A percentile compares a stretch with the other conserved stretches of the same genome.
Evolutionary conservation across 2,113 vertebrate genomes (phyloP).

Genomic region (Monopterus albus): DNA sequence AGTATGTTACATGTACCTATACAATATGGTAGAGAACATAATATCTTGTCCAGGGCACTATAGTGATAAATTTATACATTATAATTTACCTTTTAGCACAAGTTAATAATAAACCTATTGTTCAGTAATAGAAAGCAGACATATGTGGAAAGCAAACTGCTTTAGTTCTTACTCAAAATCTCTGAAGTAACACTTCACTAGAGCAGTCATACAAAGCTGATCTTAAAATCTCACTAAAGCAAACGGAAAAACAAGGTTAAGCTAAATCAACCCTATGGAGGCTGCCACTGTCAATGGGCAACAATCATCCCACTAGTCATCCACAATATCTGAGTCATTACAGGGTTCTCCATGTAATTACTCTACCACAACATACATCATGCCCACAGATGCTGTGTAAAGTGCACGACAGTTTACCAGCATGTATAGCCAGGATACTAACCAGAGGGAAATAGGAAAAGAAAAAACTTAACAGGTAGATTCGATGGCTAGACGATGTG

Average conservation of each 20-base stretch:
- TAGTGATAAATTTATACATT: not conserved
- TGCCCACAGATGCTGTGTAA: conserved; percentile 7
- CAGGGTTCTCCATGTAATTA: not conserved
- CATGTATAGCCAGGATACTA: not conserved
- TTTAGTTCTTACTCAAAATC: not conserved
- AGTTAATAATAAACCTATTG: too few species aligned
- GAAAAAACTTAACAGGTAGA: too few species aligned
- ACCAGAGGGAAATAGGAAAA: not conserved
- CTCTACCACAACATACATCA: conserved; percentile 4
- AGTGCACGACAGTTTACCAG: not conserved
- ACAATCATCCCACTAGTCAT: conserved; percentile 5
- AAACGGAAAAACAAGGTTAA: not conserved
- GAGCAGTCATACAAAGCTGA: not conserved
- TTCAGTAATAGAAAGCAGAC: too few species aligned
- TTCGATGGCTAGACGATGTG: too few species aligned
- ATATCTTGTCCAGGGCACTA: not conserved
- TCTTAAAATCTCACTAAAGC: not conserved
- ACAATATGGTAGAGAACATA: not conserved
- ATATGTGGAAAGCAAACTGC: not conserved
- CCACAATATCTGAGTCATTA: conserved; percentile 2
- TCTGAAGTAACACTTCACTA: too few species aligned
- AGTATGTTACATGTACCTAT: not conserved
- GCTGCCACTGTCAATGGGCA: conserved; percentile 24
- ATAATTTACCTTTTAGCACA: not conserved
- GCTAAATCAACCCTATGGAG: conserved; percentile 17